phyloP scores from a whole-genome alignment of 2,888 invertebrate genomes.

The Zootermopsis nevadensis region DNA sequence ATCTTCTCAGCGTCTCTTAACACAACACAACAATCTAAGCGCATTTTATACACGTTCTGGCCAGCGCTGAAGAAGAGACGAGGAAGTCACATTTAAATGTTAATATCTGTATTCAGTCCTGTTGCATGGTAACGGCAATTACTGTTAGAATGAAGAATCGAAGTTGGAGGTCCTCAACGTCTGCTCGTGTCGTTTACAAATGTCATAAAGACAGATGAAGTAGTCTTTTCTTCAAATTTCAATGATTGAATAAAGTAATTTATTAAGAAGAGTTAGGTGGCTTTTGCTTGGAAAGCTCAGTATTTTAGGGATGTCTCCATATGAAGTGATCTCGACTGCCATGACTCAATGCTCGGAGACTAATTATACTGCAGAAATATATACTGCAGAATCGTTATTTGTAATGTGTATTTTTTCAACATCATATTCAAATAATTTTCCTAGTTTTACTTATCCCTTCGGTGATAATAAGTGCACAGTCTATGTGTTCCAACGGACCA shows the following conservation, averaged over 20 bases:
- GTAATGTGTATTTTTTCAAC: too few species aligned
- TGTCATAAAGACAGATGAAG: too few species aligned
- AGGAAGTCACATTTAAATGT: not conserved
- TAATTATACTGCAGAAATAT: not conserved
- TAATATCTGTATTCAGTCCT: too few species aligned
- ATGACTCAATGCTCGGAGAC: not conserved
- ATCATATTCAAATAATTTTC: too few species aligned
- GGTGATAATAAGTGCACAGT: too few species aligned
- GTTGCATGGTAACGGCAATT: too few species aligned
- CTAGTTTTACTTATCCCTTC: too few species aligned
- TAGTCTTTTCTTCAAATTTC: too few species aligned
- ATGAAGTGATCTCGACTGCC: constrained; percentile 3
- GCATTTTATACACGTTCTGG: not conserved
- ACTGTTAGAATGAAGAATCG: too few species aligned
- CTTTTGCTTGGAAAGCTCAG: not conserved
- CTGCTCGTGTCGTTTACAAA: too few species aligned
- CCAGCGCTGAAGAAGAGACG: not conserved
- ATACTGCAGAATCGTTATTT: not conserved
- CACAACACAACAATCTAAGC: not conserved
- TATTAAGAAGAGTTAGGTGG: not conserved
- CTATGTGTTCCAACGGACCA: too few species aligned
- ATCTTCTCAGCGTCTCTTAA: not conserved
- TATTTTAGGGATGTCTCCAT: constrained; percentile 9
- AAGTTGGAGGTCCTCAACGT: too few species aligned
- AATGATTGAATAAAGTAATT: not conserved